phyloP scores from a whole-genome alignment of 2,113 vertebrate genomes.

The Chaetorhynchus papuensis region DNA sequence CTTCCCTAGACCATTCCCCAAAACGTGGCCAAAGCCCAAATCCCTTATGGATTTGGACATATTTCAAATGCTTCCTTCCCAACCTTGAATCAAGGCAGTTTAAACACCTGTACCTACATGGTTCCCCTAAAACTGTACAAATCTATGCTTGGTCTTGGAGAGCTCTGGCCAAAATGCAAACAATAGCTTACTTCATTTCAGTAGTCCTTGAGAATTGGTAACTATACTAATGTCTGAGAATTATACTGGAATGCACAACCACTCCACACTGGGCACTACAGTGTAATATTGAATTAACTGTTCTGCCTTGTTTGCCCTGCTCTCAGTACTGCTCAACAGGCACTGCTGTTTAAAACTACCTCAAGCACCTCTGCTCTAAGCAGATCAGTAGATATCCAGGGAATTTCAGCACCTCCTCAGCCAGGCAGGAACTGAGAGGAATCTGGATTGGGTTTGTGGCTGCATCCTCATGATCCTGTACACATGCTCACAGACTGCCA shows the following conservation, averaged over 20 bases:
- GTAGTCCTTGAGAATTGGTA: not conserved
- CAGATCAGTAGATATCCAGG: not conserved
- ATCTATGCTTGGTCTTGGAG: not conserved
- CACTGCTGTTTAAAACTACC: not conserved
- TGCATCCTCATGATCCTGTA: not conserved
- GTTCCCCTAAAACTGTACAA: not conserved
- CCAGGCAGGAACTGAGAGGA: not conserved
- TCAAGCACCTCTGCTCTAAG: not conserved
- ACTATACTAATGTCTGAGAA: not conserved
- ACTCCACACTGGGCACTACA: fast-evolving
- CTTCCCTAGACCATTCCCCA: not conserved
- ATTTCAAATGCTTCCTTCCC: not conserved
- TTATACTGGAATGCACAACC: not conserved
- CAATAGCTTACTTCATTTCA: not conserved
- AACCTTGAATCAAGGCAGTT: not conserved
- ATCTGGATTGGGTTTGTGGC: not conserved
- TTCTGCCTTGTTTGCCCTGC: not conserved
- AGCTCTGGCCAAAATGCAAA: not conserved
- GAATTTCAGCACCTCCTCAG: not conserved
- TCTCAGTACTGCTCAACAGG: not conserved
- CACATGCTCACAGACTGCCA: not conserved
- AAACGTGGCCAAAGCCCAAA: not conserved
- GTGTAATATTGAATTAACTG: not conserved
- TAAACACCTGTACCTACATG: not conserved
- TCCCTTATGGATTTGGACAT: not conserved